Percentiles rank a stretch among this genome's conserved stretches.
These are phyloP conservation scores for Myocastor coypus DNA, from an alignment of 2,113 vertebrate genomes.

Conservation along the genomic window DNA sequence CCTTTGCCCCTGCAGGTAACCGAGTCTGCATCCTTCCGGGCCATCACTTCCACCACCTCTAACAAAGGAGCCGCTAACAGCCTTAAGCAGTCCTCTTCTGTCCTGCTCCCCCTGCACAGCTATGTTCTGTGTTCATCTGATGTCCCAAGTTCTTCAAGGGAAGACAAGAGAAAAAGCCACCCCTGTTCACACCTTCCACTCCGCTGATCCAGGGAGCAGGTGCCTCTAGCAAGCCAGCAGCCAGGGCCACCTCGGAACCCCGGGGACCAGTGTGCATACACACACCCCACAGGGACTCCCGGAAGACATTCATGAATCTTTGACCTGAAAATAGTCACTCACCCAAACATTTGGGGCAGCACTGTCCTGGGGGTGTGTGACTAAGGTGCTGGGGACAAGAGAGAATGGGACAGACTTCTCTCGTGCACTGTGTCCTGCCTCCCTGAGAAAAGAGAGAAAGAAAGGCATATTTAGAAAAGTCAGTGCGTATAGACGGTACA, in stretches of 20 bases:
- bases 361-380: slow-evolving; percentile 93
- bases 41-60: background rate
- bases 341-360: slow-evolving; percentile 97
- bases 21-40: background rate
- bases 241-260: background rate
- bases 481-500: background rate
- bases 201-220: background rate
- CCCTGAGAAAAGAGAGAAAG: slow-evolving; percentile 89
- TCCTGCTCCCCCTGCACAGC: background rate
- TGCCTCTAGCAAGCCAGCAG: background rate
- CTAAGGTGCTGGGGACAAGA: slow-evolving; percentile 97
- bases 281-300: background rate
- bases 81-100: fast-evolving
- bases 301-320: slow-evolving; percentile 1
- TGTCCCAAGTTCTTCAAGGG: background rate
- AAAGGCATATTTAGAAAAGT: slow-evolving; percentile 75
- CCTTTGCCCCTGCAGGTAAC: background rate
- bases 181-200: background rate
- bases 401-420: slow-evolving; percentile 96
- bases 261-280: background rate
- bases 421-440: slow-evolving; percentile 93
- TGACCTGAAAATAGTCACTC: slow-evolving; percentile 78
- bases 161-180: background rate
- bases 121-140: background rate
- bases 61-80: background rate